These are phyloP conservation scores for Eurois occulta DNA, from an alignment of 2,888 invertebrate genomes.

Conservation along the genomic window DNA sequence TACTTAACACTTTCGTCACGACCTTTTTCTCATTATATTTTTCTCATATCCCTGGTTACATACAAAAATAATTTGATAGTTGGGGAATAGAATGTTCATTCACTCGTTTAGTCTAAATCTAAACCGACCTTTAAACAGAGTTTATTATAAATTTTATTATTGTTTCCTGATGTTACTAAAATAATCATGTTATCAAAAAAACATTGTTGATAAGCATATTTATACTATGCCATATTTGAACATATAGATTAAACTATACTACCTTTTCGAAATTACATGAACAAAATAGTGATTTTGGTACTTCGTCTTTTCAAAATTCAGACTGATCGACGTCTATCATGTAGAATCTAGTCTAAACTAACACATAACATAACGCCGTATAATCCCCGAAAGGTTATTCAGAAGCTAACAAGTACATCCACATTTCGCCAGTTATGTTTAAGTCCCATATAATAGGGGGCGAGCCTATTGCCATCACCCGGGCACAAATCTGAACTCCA, in stretches of 20 bases:
- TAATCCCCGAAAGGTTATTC: too few relatives aligned
- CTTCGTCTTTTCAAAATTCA: background rate
- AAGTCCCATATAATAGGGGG: too few relatives aligned
- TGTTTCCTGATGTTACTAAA: slow-evolving; percentile 11
- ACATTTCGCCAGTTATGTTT: too few relatives aligned
- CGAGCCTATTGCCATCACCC: too few relatives aligned
- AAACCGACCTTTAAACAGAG: background rate
- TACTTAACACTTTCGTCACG: too few relatives aligned
- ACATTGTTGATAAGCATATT: slow-evolving; percentile 8
- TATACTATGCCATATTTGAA: background rate
- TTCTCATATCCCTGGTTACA: too few relatives aligned
- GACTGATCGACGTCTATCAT: background rate
- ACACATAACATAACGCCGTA: too few relatives aligned
- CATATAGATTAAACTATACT: background rate
- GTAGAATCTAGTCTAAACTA: background rate
- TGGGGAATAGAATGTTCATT: background rate
- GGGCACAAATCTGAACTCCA: too few relatives aligned
- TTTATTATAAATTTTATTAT: background rate
- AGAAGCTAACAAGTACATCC: too few relatives aligned
- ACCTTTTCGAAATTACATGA: background rate
- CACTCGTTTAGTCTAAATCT: background rate
- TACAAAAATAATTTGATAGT: background rate
- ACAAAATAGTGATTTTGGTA: background rate
- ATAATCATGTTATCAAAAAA: slow-evolving; percentile 9
- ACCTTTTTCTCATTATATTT: too few relatives aligned